phyloP scores from a whole-genome alignment of 2,888 invertebrate species.

The Steromphala cineraria region DNA sequence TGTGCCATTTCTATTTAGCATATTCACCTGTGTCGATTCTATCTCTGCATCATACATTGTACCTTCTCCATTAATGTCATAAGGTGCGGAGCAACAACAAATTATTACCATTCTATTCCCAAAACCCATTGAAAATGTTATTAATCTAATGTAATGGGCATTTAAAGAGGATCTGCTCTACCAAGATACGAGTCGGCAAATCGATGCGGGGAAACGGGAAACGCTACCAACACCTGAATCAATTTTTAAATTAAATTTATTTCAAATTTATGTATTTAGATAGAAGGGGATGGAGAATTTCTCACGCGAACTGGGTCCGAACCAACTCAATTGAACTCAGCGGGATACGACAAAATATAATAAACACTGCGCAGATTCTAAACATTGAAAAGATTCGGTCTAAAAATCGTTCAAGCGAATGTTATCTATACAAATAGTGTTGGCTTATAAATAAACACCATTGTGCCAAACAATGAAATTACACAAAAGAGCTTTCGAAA shows the following conservation, averaged over 20 bases:
- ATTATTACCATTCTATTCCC: constrained; percentile 2
- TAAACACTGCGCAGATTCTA: neutral
- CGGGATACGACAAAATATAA: neutral
- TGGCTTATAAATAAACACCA: neutral
- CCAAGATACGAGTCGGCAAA: neutral
- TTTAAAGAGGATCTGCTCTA: constrained; percentile 2
- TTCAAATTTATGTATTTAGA: constrained; percentile 12
- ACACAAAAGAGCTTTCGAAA: neutral
- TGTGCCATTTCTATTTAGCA: too few species aligned
- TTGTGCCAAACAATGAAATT: neutral
- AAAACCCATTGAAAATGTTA: neutral
- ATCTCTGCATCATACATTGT: neutral
- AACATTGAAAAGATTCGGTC: neutral
- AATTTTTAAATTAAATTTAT: constrained; percentile 19
- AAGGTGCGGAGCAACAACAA: neutral
- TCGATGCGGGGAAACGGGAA: neutral
- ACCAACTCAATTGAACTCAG: neutral
- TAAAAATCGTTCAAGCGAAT: constrained; percentile 7
- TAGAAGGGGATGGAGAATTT: neutral
- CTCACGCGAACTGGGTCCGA: neutral
- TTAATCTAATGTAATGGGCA: constrained; percentile 13
- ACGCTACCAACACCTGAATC: constrained; percentile 5
- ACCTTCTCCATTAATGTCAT: neutral
- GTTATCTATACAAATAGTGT: constrained; percentile 9
- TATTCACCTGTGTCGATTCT: too few species aligned